These are phyloP conservation scores for Pungitius pungitius DNA, from an alignment of 2,113 vertebrate genomes.

Conservation along the genomic window DNA sequence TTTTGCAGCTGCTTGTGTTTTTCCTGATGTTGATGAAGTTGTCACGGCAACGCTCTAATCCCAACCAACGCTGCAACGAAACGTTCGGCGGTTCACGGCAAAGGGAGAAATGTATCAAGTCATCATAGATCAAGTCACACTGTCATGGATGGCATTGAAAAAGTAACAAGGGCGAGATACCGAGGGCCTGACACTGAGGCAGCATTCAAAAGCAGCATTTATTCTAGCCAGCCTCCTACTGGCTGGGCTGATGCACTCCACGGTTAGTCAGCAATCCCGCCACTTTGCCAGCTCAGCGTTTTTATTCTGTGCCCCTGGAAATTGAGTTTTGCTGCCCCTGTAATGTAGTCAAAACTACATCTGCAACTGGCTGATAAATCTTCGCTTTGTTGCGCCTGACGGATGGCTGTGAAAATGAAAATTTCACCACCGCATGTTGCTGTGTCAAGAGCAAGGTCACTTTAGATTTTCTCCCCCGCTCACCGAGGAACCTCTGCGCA, in stretches of 20 bases:
- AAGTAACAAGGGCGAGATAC: slow-evolving; percentile 55
- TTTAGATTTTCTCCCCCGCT: slow-evolving; percentile 37
- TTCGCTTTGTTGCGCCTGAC: slow-evolving; percentile 65
- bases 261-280: slow-evolving; percentile 69
- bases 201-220: slow-evolving; percentile 63
- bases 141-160: slow-evolving; percentile 53
- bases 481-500: slow-evolving; percentile 21
- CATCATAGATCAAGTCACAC: slow-evolving; percentile 58
- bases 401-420: slow-evolving; percentile 67
- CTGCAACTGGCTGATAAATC: slow-evolving; percentile 77
- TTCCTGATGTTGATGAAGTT: slow-evolving; percentile 46
- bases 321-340: slow-evolving; percentile 71
- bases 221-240: slow-evolving; percentile 55
- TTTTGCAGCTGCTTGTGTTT: slow-evolving; percentile 46
- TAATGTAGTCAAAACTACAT: slow-evolving; percentile 75
- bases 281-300: slow-evolving; percentile 73
- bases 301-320: slow-evolving; percentile 65
- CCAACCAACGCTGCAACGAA: neutral
- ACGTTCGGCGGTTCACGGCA: slow-evolving; percentile 17
- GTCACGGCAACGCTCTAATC: slow-evolving; percentile 32
- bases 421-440: slow-evolving; percentile 53
- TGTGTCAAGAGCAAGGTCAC: slow-evolving; percentile 63
- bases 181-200: slow-evolving; percentile 34
- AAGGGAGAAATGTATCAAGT: slow-evolving; percentile 50
- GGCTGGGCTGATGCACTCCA: slow-evolving; percentile 54